Evolutionary conservation across 2,113 vertebrate species (phyloP), one percentile per base, ranked within the genome.

Genomic region (Alosa alosa): DNA sequence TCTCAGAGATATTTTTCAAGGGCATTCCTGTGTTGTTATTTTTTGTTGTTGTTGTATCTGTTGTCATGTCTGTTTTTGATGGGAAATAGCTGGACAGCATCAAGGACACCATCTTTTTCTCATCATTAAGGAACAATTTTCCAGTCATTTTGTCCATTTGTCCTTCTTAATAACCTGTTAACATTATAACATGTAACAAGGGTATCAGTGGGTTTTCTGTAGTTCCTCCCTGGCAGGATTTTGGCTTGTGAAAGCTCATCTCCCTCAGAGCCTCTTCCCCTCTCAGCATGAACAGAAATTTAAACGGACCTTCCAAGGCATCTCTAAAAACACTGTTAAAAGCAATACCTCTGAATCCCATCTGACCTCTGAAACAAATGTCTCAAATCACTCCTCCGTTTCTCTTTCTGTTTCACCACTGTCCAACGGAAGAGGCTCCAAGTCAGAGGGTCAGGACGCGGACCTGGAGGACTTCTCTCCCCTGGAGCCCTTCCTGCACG

Each of bases 401-500:
- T 55, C n/a, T 47, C n/a, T 6, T 55, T 82, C 55, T 47, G 17
- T 83, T 81, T 83, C 41, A 82, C 3, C 6, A 31, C 82, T 86
- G 87, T 13, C 44, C 89, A 88, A 83, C 49, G 78, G 5, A 89
- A 92, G 88, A 25, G 82, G 57, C 83, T 85, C 88, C 3, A 57
- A 15, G 82, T n/a, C 72, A 36, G 84, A 84, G 13, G 44, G 36
- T 31, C 83, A 57, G 11, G 90, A 89, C 47, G 82, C 82, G 0
- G 91, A 93, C 0, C 86, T 91, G 18, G 86, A 87, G 0, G 13
- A 83, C 44, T 60, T 84, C 0, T 84, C 89, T 0, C 47, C 0
- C 13, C 87, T 93, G 55, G 92, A 95, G 87, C 92, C 92, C 52
- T 95, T 95, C 88, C 82, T 94, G 22, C 94, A 94, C 0, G 93